phyloP scores from a whole-genome alignment of 2,888 invertebrate species.

The Cheilosia pagana region DNA sequence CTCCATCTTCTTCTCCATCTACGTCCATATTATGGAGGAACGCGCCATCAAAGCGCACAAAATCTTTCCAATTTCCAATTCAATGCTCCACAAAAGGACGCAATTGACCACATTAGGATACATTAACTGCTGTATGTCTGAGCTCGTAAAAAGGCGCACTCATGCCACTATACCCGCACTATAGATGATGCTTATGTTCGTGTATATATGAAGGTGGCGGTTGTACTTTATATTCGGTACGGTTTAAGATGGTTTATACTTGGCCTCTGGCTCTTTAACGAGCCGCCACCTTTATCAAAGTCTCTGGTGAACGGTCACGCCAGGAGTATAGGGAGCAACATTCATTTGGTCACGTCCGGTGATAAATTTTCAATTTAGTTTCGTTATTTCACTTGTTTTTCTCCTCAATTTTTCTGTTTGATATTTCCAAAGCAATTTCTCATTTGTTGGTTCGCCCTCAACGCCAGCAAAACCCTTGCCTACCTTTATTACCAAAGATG shows the following conservation, averaged over 20 bases:
- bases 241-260: conserved; percentile 70
- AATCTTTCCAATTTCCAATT: conserved; percentile 75
- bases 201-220: conserved; percentile 53
- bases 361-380: conserved; percentile 74
- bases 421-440: conserved; percentile 35
- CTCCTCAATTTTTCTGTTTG: conserved; percentile 11
- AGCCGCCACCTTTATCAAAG: conserved; percentile 74
- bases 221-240: conserved; percentile 70
- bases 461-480: conserved; percentile 17
- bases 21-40: conserved; percentile 3
- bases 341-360: conserved; percentile 73
- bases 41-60: conserved; percentile 62
- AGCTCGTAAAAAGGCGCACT: conserved; percentile 56
- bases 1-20: conserved; percentile 25
- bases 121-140: conserved; percentile 72
- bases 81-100: conserved; percentile 75
- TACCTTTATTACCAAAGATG: conserved; percentile 10
- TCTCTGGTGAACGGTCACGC: conserved; percentile 18
- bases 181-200: conserved; percentile 16
- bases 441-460: conserved; percentile 42
- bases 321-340: conserved; percentile 47
- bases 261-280: conserved; percentile 74
- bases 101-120: conserved; percentile 75
- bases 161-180: not conserved
- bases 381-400: conserved; percentile 38